Base-by-base conservation (phyloP, 2,888 invertebrate species). In the Eupithecia pulchellata region DNA sequence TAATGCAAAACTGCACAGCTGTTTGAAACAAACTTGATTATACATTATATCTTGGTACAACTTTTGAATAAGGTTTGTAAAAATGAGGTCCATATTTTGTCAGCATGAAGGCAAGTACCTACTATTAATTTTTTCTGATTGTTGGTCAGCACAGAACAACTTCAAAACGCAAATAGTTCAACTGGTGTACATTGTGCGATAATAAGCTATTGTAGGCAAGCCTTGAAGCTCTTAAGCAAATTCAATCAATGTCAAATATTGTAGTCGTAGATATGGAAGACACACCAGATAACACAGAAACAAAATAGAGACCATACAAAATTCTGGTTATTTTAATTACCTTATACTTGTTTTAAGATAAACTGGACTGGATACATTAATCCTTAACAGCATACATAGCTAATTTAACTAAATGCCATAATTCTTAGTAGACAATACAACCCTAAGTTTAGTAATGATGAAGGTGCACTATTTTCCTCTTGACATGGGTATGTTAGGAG, bases 351-450 rank as follows among this genome's bases (percentile, higher is more conserved):
- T 29, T 57, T 57, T 17, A 57, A 14, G 27, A 29, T 27, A 29
- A 57, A 52, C 52, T 52, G 52, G 52, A 52, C 52, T 13, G 52
- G 52, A 52, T 52, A 52, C 52, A 13, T 52, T 25, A 52, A 52
- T 25, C 52, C 25, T 52, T 52, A 52, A 25, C 25, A 52, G 4
- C 25, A 52, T 20, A 47, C n/a, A n/a, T 20, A 52, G 4, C 11
- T 52, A 52, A 52, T 25, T 25, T 25, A 52, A 25, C 25, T 25
- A 52, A 25, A 52, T 52, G 25, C 25, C 13, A 52, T 52, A 52
- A 13, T 25, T 47, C 11, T 52, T 52, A 4, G 4, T 25, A 52
- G 52, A 52, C 52, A 52, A 52, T 52, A 52, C 25, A 25, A 25
- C 25, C 52, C 13, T 25, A 47, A n/a, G 4, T 1, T 4, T 36